Base-by-base conservation (phyloP, 2,888 invertebrate species). In the Watsonalla binaria region DNA sequence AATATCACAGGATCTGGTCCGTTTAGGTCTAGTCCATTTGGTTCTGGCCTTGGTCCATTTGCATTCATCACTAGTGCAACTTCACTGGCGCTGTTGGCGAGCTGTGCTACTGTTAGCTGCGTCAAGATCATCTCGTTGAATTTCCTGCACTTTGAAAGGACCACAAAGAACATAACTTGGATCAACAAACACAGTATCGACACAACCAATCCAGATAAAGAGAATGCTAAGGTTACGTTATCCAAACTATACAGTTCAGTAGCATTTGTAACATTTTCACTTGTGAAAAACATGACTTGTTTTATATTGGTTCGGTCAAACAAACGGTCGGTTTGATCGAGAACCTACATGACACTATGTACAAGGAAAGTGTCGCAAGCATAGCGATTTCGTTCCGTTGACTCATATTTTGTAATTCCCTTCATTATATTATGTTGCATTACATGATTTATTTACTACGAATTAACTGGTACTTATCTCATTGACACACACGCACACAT, bases 71-170 rank as follows among this genome's bases (percentile, higher is more conserved):
- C 42, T 11, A 42, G 8, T 42, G 42, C 51, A 39, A 52, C 56
- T 24, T 60, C 60, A 0, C 53, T 6, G 2, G 52, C 33, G 9
- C 54, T 56, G 15, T 60, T 53, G 15, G 48, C 13, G 2, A 60
- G 51, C 48, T 58, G 57, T 42, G 61, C 58, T 6, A 59, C 8
- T 0, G 61, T 52, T 7, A 61, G 34, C 13, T 57, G 56, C 11
- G 51, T 59, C 6, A 61, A 45, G 11, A 56, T 58, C 15, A 57
- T 58, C 53, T 61, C 58, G 9, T 57, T 56, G 15, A 51, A 51
- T 24, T 57, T 61, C 48, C 58, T 54, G n/a, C 54, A 47, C 7
- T 55, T 39, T 2, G 58, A 54, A n/a, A 24, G 37, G 4, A 53
- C 35, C 15, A 45, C 46, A 15, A 48, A 55, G 0, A 59, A 9